Evolutionary conservation across 2,797 vertebrate species (phyloP), one percentile per base, ranked within the genome.

Genomic region (Cyclopterus lumpus): DNA sequence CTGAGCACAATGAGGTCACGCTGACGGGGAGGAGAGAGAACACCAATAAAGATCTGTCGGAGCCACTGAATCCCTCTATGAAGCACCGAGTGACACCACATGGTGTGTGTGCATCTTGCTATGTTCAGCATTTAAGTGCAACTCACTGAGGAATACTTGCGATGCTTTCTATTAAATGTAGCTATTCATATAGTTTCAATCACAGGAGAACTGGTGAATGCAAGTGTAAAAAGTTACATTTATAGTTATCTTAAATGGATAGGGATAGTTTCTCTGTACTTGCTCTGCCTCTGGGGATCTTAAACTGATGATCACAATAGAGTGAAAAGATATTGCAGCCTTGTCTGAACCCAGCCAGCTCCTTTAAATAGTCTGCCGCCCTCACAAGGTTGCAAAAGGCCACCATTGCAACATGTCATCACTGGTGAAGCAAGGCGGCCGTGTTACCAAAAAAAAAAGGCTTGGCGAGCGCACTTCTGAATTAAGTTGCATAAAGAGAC

Each of bases 1-100:
- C 83, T 67, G 73, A 85, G 77, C 75, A 67, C 67, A 86, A 70
- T 80, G 85, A 88, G 90, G 84, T 89, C 72, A 80, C 22, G 11
- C 73, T 80, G 58, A 34, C 67, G 58, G 60, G 34, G 42, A 51
- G 60, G 16, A 53, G 15, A 73, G 66, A 80, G 65, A 64, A 67
- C 69, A 84, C 72, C 67, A 26, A 28, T 38, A 64, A 36, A 78
- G 36, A 38, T 75, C 48, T 57, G 71, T 30, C 66, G 59, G 30
- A 77, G 54, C 2, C 51, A 15, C 51, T 15, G 22, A 26, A 16
- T 42, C 53, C 24, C 59, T 80, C 44, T 15, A 0, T 68, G 20
- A 79, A 62, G 28, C 63, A 53, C 26, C 54, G 26, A 71, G 24
- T 75, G 51, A 48, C 46, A n/a, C 46, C 46, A 48, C 15, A 8